phyloP scores from a whole-genome alignment of 2,888 invertebrate genomes.

The Lagria hirta region DNA sequence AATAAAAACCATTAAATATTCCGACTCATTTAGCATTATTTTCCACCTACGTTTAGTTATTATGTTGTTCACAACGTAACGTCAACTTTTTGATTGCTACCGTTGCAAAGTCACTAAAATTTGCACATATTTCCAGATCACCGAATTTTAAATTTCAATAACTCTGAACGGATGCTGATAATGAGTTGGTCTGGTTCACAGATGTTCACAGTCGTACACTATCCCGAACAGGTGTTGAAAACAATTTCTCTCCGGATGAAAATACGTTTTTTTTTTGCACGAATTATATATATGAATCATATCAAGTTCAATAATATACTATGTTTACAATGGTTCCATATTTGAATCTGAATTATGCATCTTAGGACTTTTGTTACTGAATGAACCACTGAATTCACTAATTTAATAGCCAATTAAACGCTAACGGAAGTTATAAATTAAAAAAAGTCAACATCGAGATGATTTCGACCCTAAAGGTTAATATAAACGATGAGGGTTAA shows the following conservation, averaged over 20 bases:
- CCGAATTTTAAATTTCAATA: slow-evolving; percentile 1
- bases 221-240: slow-evolving; percentile 14
- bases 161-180: slow-evolving; percentile 13
- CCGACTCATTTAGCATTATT: too few relatives aligned
- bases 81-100: too few relatives aligned
- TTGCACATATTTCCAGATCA: neutral
- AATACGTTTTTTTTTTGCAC: slow-evolving; percentile 1
- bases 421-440: slow-evolving; percentile 43
- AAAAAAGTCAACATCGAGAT: slow-evolving; percentile 26
- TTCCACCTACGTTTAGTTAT: too few relatives aligned
- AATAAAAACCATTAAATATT: too few relatives aligned
- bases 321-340: slow-evolving; percentile 3
- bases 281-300: neutral
- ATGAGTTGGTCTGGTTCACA: slow-evolving; percentile 5
- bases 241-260: neutral
- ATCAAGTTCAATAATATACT: neutral
- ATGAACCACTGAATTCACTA: slow-evolving; percentile 35
- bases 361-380: slow-evolving; percentile 21
- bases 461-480: slow-evolving; percentile 29
- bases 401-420: slow-evolving; percentile 39
- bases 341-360: slow-evolving; percentile 23
- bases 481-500: slow-evolving; percentile 21
- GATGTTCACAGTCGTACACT: slow-evolving; percentile 8
- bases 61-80: too few relatives aligned
- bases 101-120: too few relatives aligned